phyloP scores from a whole-genome alignment of 2,113 vertebrate genomes.

The Uropsilus gracilis region DNA sequence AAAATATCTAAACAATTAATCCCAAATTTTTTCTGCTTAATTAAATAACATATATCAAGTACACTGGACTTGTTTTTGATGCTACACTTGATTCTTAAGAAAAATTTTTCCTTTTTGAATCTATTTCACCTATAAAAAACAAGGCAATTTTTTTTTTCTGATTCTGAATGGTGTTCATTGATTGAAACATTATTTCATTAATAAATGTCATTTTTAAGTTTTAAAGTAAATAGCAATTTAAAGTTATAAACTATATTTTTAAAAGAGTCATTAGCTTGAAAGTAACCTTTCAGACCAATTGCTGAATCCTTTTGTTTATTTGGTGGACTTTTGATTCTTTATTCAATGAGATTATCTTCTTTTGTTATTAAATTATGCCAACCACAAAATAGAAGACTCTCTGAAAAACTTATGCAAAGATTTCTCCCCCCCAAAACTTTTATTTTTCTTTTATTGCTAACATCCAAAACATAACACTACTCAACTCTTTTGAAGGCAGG shows the following conservation, averaged over 20 bases:
- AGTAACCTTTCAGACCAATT: neutral
- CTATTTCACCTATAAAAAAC: neutral
- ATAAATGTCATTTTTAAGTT: neutral
- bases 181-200: neutral
- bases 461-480: slow-evolving; percentile 61
- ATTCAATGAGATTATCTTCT: slow-evolving; percentile 52
- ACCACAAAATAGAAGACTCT: slow-evolving; percentile 77
- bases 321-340: slow-evolving; percentile 21
- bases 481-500: slow-evolving; percentile 38
- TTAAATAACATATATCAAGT: neutral
- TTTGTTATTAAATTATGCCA: too few relatives aligned
- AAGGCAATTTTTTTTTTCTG: neutral
- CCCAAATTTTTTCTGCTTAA: neutral
- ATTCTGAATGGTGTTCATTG: neutral
- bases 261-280: slow-evolving; percentile 54
- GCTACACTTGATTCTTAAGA: neutral
- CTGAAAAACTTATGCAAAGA: slow-evolving; percentile 61
- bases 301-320: neutral
- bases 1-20: slow-evolving; percentile 6
- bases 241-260: neutral
- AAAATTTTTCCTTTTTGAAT: slow-evolving; percentile 28
- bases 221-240: neutral
- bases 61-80: neutral
- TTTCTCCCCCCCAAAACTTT: neutral
- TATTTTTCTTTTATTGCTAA: neutral